Base-by-base conservation (phyloP, 1,140 invertebrate species). In the Heliconius nattereri region DNA sequence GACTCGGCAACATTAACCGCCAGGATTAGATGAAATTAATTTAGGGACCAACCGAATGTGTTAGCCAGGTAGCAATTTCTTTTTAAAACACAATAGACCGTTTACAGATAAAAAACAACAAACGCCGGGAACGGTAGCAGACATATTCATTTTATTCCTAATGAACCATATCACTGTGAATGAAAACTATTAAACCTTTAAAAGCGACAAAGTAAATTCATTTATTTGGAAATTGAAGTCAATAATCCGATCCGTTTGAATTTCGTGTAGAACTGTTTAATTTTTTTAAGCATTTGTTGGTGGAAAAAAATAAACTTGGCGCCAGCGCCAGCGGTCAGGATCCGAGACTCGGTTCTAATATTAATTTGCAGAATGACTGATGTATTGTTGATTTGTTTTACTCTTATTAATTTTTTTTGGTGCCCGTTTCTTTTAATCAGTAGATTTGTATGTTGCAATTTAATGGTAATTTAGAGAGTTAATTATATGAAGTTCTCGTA, bases 21-120 rank as follows among this genome's bases (percentile, higher is more conserved):
- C 83, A 85, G 83, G 89, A 88, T 91, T 90, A 91, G 86, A 92
- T 77, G 84, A 91, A 92, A 93, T 94, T 94, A 92, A 94, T 94
- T 94, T 93, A 86, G 82, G 78, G 89, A 86, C 78, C 86, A 87
- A 86, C 85, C 85, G 84, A 85, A 83, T 84, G 86, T 87, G 84
- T 86, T 86, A 76, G 86, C 83, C 92, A 93, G 91, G 91, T 92
- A 94, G 89, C 83, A 80, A 75, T 85, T 88, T 87, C 91, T 89
- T 90, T 86, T 83, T 84, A 35, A 71, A 29, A 66, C 76, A 82
- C 81, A 86, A 89, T 83, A 84, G 80, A 81, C 73, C 83, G 84
- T 89, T 87, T 86, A 76, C 70, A 40, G 40, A 80, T 85, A 87
- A 87, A 90, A 81, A 81, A 81, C 78, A 81, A 85, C 82, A 86